These are phyloP conservation scores for Mythimna albipuncta DNA, from an alignment of 2,888 invertebrate genomes.

Conservation along the genomic window DNA sequence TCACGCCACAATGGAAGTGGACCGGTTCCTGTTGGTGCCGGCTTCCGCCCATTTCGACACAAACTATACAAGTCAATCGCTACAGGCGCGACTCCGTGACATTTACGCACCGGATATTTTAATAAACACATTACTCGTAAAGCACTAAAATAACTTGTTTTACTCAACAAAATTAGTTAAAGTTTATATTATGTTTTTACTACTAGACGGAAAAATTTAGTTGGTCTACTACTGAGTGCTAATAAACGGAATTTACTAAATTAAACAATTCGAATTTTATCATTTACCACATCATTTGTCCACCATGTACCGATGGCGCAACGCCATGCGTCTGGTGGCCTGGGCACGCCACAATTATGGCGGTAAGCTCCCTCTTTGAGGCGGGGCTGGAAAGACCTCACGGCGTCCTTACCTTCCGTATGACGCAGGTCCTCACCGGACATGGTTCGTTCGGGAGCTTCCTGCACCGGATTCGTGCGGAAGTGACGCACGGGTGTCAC, in stretches of 20 bases:
- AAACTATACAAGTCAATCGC: constrained; percentile 41
- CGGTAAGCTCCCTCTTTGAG: no score
- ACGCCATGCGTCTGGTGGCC: no score
- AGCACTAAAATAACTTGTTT: constrained; percentile 9
- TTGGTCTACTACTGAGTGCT: background rate
- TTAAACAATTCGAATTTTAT: background rate
- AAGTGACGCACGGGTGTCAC: no score
- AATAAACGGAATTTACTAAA: background rate
- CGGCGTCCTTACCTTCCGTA: no score
- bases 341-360: no score
- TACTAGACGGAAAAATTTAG: background rate
- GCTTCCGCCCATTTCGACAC: constrained; percentile 54
- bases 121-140: constrained; percentile 31
- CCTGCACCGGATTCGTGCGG: no score
- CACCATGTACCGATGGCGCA: no score
- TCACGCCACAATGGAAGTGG: constrained; percentile 26
- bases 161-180: background rate
- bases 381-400: no score
- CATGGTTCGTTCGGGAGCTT: no score
- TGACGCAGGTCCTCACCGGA: no score
- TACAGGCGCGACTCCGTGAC: constrained; percentile 36
- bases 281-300: background rate
- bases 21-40: constrained; percentile 24
- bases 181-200: background rate
- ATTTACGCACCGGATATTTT: constrained; percentile 50